Evolutionary conservation across 2,113 vertebrate species (phyloP), one percentile per base, ranked within the genome.

Genomic region (Mastomys natalensis): DNA sequence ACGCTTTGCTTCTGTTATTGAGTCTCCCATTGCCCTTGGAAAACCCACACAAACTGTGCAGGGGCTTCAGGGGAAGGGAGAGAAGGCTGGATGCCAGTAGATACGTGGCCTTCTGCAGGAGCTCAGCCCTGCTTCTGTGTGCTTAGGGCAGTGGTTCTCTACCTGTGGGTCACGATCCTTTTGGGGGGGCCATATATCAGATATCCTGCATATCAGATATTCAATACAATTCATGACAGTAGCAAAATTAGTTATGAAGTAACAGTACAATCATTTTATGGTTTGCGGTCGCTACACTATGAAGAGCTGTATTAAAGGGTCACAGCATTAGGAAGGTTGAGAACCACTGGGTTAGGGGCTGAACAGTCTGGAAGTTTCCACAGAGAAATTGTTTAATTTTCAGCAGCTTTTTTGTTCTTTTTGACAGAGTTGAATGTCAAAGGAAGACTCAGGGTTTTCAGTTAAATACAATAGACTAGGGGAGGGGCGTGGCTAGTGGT

Each of bases 381-480:
- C n/a, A 45, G 22, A 48, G 72, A 74, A 91, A 87, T 55, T 12
- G 43, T 24, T 93, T 84, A 31, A 86, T 95, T 95, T 91, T 81
- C 74, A 88, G 22, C 37, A 7, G 3, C 62, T 58, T 80, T 77
- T 1, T 19, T 45, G 31, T 55, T 70, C 2, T 26, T 45, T n/a
- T 62, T 81, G 19, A 40, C 13, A 53, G 68, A 51, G 31, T 90
- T 84, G 68, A 92, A 66, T 80, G 40, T 72, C 10, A 80, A 85
- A 87, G 40, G 74, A 53, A 51, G 43, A 92, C 78, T 55, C 17
- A 45, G 87, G 26, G 12, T 62, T 12, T 37, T 84, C 26, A 87
- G 34, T 16, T 31, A 87, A 72, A 53, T 45, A 37, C 5, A 37
- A 3, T 68, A 88, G 58, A 43, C 17, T 43, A 15, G 24, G 10